These are phyloP conservation scores for Hephaestus fuliginosus DNA, from an alignment of 2,797 vertebrate genomes.

Conservation along the genomic window DNA sequence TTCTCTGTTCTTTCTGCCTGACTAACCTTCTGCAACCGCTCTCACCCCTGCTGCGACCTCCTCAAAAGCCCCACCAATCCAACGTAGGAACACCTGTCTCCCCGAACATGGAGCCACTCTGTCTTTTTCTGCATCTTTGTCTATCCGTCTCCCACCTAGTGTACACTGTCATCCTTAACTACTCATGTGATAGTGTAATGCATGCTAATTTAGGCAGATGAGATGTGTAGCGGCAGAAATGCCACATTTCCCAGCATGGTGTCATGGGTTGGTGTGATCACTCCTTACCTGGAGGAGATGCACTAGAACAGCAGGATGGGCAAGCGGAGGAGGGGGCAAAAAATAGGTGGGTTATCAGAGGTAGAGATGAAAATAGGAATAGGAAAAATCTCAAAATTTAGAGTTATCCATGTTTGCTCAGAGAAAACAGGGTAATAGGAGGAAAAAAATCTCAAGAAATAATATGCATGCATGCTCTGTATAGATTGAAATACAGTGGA, in stretches of 20 bases:
- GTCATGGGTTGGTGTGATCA: constrained; percentile 73
- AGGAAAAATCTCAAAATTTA: constrained; percentile 29
- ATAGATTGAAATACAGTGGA: neutral
- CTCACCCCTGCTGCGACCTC: constrained; percentile 41
- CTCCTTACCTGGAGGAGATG: constrained; percentile 78
- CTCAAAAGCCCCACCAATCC: constrained; percentile 39
- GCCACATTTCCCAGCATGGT: constrained; percentile 81
- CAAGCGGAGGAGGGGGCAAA: constrained; percentile 54
- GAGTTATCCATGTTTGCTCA: neutral
- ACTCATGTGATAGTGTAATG: constrained; percentile 74
- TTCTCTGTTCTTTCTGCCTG: constrained; percentile 30
- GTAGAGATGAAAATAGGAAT: constrained; percentile 35
- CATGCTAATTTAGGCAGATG: constrained; percentile 87
- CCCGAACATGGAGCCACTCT: constrained; percentile 25
- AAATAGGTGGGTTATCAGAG: constrained; percentile 51
- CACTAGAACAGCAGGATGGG: constrained; percentile 71
- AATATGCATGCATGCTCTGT: neutral
- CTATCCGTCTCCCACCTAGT: constrained; percentile 46
- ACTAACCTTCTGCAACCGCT: constrained; percentile 36
- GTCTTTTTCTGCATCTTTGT: constrained; percentile 23
- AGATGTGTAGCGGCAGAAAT: constrained; percentile 79
- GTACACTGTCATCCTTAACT: constrained; percentile 55
- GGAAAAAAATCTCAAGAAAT: neutral
- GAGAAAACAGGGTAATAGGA: neutral
- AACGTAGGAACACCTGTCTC: constrained; percentile 49